Base-by-base conservation (phyloP, 2,113 vertebrate species). In the Lophius piscatorius region DNA sequence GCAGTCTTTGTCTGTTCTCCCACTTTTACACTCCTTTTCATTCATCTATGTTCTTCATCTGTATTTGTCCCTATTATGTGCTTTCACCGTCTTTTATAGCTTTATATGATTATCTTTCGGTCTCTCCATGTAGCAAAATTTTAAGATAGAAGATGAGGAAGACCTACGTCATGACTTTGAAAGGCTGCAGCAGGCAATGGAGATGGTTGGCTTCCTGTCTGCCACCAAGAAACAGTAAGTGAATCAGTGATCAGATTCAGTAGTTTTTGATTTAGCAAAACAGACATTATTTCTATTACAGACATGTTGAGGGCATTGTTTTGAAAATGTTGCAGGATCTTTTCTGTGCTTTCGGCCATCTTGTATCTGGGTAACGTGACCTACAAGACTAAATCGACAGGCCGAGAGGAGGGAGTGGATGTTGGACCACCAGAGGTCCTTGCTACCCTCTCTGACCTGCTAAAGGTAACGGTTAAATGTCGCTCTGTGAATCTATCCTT, bases 201-300 rank as follows among this genome's bases (percentile, higher is more conserved):
- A 99, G 89, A 99, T 99, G 97, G 97, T 99, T 70, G 97, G 97
- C 75, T 99, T 99, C 81, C 95, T 98, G 52, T 90, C 95, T 0
- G 92, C 95, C 54, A 99, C 97, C 35, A 98, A 93, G 84, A 98
- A 93, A 48, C 96, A 98, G 97, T 98, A 61, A 94, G 96, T 85
- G 21, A 54, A 56, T 23, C 14, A 16, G 20, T 31, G 14, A 45
- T 46, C 9, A 50, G 7, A 14, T 34, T 36, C 10, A 9, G 11
- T 13, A 9, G 14, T 50, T 2, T 47, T 23, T 45, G 21, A 18
- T 40, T 5, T 9, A 20, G 18, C 2, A 24, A 28, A 9, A n/a
- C 20, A 2, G 22, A 9, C 9, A 5, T 9, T 4, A 14, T 23
- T 4, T 35, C 39, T n/a, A n/a, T 33, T 51, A 14, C 8, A 41